phyloP scores from a whole-genome alignment of 1,140 invertebrate genomes.

The Diabrotica virgifera region DNA sequence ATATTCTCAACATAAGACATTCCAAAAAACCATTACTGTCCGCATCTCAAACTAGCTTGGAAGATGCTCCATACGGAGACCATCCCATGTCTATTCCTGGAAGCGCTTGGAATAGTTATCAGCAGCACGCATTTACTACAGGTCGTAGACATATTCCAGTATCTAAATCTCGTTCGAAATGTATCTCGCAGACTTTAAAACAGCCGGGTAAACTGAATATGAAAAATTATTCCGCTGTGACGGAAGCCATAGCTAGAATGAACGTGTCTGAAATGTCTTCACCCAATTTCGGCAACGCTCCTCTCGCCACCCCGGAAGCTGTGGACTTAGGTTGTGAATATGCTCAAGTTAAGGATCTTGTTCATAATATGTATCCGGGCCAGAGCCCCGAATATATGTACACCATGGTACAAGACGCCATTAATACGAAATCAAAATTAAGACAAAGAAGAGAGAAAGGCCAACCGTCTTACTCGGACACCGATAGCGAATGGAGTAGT shows the following conservation, averaged over 20 bases:
- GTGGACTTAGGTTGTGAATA: conserved; percentile 71
- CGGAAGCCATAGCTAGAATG: conserved; percentile 79
- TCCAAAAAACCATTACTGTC: conserved; percentile 42
- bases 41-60: conserved; percentile 61
- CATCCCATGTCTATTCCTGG: conserved; percentile 48
- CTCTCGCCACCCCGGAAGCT: conserved; percentile 76
- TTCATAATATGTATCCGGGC: conserved; percentile 58
- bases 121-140: conserved; percentile 79
- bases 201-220: conserved; percentile 88
- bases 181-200: conserved; percentile 78
- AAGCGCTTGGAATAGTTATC: conserved; percentile 61
- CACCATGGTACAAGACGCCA: conserved; percentile 61
- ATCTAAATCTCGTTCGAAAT: conserved; percentile 65
- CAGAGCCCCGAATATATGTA: conserved; percentile 59
- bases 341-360: conserved; percentile 64
- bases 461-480: conserved; percentile 73
- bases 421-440: conserved; percentile 60
- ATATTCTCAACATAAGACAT: conserved; percentile 44
- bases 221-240: conserved; percentile 84
- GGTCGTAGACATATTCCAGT: conserved; percentile 66
- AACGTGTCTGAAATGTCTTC: conserved; percentile 62
- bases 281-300: conserved; percentile 64
- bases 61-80: conserved; percentile 57
- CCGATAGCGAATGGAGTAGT: conserved; percentile 84
- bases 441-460: conserved; percentile 63